Percentiles rank a stretch among this genome's conserved stretches.
Evolutionary conservation across 1,140 invertebrate species (phyloP).

Genomic region (Ectropis grisescens): DNA sequence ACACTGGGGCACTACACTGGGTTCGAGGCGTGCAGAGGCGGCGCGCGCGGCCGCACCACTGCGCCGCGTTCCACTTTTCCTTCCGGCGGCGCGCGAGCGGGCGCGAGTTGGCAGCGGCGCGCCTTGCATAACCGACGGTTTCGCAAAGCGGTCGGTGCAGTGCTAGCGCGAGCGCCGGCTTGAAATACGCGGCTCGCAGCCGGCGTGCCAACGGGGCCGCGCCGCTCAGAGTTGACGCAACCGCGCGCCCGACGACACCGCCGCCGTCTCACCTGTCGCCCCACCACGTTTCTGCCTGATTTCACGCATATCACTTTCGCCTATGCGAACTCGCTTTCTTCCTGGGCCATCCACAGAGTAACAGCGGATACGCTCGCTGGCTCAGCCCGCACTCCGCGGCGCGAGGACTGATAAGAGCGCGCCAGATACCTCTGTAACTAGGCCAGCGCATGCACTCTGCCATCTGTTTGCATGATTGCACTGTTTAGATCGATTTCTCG

Average conservation of each 20-base stretch:
- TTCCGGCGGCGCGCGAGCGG: conserved; percentile 56
- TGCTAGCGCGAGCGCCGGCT: conserved; percentile 42
- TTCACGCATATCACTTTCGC: conserved; percentile 59
- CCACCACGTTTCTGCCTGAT: conserved; percentile 34
- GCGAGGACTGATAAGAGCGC: conserved; percentile 27
- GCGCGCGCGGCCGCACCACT: conserved; percentile 58
- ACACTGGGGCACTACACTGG: conserved; percentile 50
- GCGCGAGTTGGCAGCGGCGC: conserved; percentile 60
- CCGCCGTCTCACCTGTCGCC: conserved; percentile 26
- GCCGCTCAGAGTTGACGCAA: conserved; percentile 30
- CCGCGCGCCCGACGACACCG: conserved; percentile 5
- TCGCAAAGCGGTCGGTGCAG: conserved; percentile 59
- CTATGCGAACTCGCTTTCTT: conserved; percentile 45
- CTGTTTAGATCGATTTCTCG: conserved; percentile 12
- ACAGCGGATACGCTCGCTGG: conserved; percentile 2
- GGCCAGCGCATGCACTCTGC: conserved; percentile 46
- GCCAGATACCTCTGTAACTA: conserved; percentile 48
- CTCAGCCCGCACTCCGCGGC: conserved; percentile 3
- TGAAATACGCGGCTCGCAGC: conserved; percentile 60
- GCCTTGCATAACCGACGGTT: conserved; percentile 62
- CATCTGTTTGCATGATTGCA: conserved; percentile 34
- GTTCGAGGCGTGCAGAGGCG: conserved; percentile 49
- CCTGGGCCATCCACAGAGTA: conserved; percentile 23
- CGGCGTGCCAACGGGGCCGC: conserved; percentile 34
- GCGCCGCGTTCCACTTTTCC: conserved; percentile 67